Conservation (phyloP, 2,797 vertebrate species). For the Tenualosa ilisha region DNA sequence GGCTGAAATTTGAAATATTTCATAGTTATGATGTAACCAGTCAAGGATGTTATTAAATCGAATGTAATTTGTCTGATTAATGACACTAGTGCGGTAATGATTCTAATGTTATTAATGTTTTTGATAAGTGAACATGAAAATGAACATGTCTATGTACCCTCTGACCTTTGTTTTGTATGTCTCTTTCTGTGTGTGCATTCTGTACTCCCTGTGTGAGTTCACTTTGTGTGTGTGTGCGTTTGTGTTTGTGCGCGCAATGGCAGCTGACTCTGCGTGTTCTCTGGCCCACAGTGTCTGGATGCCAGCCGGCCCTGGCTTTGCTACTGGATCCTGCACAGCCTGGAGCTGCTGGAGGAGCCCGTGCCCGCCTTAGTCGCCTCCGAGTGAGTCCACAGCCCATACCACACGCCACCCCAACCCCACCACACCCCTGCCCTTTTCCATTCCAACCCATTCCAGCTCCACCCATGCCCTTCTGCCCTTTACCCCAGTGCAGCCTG, state of each 20-base stretch:
- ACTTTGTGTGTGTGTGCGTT: conserved; percentile 15
- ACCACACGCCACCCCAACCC: neutral
- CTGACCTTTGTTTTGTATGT: neutral
- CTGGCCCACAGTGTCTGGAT: conserved; percentile 84
- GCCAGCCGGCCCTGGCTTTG: conserved; percentile 73
- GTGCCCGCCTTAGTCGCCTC: conserved; percentile 83
- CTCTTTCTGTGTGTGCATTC: neutral
- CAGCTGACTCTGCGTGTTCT: conserved; percentile 32
- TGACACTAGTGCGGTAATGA: neutral
- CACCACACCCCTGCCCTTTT: neutral
- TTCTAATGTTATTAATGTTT: neutral
- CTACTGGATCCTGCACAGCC: conserved; percentile 87
- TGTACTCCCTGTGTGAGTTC: neutral
- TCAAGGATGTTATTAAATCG: neutral
- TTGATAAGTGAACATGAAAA: neutral
- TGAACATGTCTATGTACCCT: neutral
- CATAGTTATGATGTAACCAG: neutral
- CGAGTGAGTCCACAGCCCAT: conserved; percentile 78
- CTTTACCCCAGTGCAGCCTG: neutral
- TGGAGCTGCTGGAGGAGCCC: conserved; percentile 90
- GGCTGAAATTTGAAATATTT: neutral
- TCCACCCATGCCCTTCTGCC: neutral
- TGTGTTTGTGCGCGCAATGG: conserved; percentile 14
- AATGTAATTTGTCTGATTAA: too few species aligned
- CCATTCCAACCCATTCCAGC: neutral